These are phyloP conservation scores for Stercorarius parasiticus DNA, from an alignment of 2,113 vertebrate species.

Conservation along the genomic window DNA sequence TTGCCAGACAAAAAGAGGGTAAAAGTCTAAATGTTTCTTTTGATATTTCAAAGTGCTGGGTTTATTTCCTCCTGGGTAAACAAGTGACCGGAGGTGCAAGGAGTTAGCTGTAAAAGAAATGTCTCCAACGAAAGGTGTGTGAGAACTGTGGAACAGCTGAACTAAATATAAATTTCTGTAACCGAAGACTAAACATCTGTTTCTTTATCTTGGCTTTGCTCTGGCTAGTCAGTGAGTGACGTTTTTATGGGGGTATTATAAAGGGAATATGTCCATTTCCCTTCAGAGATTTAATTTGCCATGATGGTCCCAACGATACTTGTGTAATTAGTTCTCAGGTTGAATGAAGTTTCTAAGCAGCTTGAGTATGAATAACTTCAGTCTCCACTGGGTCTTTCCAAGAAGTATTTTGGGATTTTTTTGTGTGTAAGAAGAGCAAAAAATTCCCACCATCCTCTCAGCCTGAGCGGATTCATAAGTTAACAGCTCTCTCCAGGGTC, in stretches of 20 bases:
- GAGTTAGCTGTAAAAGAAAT: background rate
- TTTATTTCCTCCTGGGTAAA: background rate
- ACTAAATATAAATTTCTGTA: background rate
- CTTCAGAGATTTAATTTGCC: slow-evolving; percentile 66
- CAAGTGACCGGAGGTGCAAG: background rate
- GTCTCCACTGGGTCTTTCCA: background rate
- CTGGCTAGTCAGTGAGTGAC: background rate
- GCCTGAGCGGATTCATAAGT: background rate
- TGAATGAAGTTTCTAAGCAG: slow-evolving; percentile 51
- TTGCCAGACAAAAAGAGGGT: background rate
- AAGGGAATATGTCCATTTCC: slow-evolving; percentile 24
- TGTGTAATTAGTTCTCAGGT: slow-evolving; percentile 58
- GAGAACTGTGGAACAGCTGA: background rate
- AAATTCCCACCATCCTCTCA: background rate
- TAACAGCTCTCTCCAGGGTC: background rate
- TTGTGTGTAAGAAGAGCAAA: background rate
- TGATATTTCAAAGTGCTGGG: background rate
- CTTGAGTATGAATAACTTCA: slow-evolving; percentile 15
- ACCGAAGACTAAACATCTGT: background rate
- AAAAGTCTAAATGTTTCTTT: background rate
- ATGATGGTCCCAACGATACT: slow-evolving; percentile 18
- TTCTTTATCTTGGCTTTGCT: background rate
- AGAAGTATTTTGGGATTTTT: background rate
- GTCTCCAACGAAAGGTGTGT: background rate
- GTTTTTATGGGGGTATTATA: background rate